Evolutionary conservation across 2,888 invertebrate species (phyloP).

Genomic region (Anthophora plumipes): DNA sequence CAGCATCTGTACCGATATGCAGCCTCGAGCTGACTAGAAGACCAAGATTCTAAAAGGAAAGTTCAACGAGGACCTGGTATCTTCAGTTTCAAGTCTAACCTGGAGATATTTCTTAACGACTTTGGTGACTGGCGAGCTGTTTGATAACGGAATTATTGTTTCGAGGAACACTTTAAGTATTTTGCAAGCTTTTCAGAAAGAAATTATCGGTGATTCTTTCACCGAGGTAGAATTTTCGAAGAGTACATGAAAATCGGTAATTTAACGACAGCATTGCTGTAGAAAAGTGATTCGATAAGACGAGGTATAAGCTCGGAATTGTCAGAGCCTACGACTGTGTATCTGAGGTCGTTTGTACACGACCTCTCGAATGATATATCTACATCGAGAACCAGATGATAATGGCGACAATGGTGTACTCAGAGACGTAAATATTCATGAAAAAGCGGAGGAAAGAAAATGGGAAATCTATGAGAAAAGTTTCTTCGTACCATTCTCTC

Average conservation of each 20-base stretch:
- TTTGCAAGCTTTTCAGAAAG: background rate
- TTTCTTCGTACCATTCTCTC: background rate
- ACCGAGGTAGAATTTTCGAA: background rate
- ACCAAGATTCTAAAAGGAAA: background rate
- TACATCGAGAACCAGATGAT: conserved; percentile 62
- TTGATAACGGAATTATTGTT: background rate
- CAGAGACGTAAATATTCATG: conserved; percentile 20
- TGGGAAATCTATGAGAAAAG: background rate
- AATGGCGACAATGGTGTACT: conserved; percentile 48
- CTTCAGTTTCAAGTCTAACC: background rate
- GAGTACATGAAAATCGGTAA: background rate
- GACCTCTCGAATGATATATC: conserved; percentile 73
- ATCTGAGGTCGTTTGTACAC: conserved; percentile 62
- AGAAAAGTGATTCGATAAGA: background rate
- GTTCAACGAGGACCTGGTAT: too few relatives aligned
- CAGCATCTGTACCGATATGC: conserved; percentile 29
- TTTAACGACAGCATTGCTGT: background rate
- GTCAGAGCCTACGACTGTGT: conserved; percentile 73
- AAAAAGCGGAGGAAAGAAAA: background rate
- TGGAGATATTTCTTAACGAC: background rate
- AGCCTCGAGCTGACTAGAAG: background rate
- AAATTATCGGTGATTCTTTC: background rate
- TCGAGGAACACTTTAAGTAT: background rate
- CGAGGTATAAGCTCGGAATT: conserved; percentile 26
- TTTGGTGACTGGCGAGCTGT: background rate